These are phyloP conservation scores for Cataglyphis rosenhaueri DNA, from an alignment of 2,888 invertebrate species.

Conservation along the genomic window DNA sequence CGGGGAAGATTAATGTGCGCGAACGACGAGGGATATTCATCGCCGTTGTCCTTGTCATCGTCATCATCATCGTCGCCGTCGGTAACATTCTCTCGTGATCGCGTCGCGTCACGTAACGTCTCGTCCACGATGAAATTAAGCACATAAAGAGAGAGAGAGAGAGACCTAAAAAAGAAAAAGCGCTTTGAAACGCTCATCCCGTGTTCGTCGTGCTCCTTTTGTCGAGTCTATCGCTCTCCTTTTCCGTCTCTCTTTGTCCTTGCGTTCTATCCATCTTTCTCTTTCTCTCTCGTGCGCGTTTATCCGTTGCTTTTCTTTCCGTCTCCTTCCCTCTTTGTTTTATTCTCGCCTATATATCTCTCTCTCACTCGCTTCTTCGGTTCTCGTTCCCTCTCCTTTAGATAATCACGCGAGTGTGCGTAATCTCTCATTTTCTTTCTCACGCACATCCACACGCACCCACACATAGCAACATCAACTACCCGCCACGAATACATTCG, in stretches of 20 bases:
- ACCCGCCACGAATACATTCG: constrained; percentile 58
- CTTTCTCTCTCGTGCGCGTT: neutral
- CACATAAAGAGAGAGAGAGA: no score
- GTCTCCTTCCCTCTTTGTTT: constrained; percentile 13
- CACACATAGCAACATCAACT: constrained; percentile 40
- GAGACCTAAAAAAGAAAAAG: neutral
- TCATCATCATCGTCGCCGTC: neutral
- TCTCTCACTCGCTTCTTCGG: neutral
- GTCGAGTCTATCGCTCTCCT: constrained; percentile 19
- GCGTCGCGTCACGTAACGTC: constrained; percentile 20
- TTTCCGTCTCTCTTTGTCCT: constrained; percentile 45
- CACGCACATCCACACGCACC: constrained; percentile 30
- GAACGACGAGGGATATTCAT: neutral
- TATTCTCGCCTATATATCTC: neutral
- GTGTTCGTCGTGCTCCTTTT: constrained; percentile 36
- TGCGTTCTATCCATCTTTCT: constrained; percentile 46
- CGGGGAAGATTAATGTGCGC: constrained; percentile 61
- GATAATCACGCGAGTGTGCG: constrained; percentile 62
- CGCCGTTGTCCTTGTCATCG: neutral
- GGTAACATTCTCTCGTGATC: constrained; percentile 23
- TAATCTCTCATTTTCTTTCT: constrained; percentile 65
- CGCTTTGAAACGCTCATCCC: constrained; percentile 44
- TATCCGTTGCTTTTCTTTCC: neutral
- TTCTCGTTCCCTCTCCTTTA: constrained; percentile 58
- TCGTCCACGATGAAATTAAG: constrained; percentile 17